Conservation (phyloP, 2,797 vertebrate species). For the Hemibagrus guttatus region DNA sequence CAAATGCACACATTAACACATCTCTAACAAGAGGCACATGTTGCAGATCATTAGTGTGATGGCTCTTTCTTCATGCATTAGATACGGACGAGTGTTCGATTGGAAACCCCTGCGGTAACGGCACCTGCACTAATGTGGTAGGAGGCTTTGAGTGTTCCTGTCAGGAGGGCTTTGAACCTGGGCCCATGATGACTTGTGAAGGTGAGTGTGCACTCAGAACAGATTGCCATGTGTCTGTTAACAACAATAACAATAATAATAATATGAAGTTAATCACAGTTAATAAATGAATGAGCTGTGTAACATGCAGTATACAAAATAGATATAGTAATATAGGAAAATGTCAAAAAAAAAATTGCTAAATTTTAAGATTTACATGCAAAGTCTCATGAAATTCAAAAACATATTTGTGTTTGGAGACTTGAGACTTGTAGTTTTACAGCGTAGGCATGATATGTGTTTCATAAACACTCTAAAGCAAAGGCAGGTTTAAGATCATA, state of each 20-base stretch:
- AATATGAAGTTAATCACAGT: not conserved
- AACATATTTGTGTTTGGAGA: not conserved
- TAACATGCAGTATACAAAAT: not conserved
- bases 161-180: conserved; percentile 90
- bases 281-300: not conserved
- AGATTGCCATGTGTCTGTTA: not conserved
- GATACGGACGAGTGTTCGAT: conserved; percentile 91
- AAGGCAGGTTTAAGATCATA: not conserved
- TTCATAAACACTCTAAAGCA: not conserved
- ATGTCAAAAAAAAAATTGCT: not conserved
- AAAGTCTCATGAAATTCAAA: not conserved
- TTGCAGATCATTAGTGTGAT: not conserved
- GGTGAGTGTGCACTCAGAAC: conserved; percentile 71
- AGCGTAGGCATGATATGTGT: not conserved
- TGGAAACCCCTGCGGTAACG: conserved; percentile 90
- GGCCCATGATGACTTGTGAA: conserved; percentile 92
- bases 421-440: not conserved
- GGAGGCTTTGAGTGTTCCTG: conserved; percentile 92
- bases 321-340: not conserved
- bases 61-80: conserved; percentile 52
- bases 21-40: not conserved
- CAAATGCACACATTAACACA: not conserved
- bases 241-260: not conserved
- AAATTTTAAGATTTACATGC: not conserved
- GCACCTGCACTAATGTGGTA: conserved; percentile 88